Evolutionary conservation across 2,888 invertebrate genomes (phyloP).

Genomic region (Smittia sp.): DNA sequence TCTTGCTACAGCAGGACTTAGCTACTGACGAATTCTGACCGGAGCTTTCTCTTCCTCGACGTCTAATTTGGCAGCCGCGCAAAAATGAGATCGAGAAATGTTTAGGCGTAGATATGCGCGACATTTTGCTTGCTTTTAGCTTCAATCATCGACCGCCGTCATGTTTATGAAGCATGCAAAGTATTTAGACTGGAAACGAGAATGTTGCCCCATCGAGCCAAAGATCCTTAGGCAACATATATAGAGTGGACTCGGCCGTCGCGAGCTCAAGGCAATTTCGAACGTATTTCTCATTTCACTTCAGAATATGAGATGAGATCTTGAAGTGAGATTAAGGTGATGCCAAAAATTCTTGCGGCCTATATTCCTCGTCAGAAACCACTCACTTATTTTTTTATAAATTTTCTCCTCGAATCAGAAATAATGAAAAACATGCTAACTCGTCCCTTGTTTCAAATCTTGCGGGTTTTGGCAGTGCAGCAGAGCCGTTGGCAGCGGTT

Average conservation of each 20-base stretch:
- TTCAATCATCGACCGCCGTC: conserved; percentile 8
- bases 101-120: conserved; percentile 18
- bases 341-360: conserved; percentile 12
- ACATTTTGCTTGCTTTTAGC: not conserved
- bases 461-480: not conserved
- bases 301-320: not conserved
- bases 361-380: not conserved
- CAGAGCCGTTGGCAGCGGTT: not conserved
- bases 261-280: not conserved
- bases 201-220: not conserved
- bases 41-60: not conserved
- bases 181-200: not conserved
- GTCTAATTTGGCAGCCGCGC: not conserved
- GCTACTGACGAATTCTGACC: not conserved
- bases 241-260: not conserved
- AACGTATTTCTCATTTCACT: not conserved
- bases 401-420: conserved; percentile 2
- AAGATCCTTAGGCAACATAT: conserved; percentile 1
- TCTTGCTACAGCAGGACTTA: not conserved
- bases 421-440: not conserved
- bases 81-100: not conserved
- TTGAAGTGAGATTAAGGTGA: not conserved
- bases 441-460: not conserved
- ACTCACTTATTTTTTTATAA: not conserved
- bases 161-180: not conserved